Evolutionary conservation across 2,113 vertebrate species (phyloP).

Genomic region (Acrocephalus kingi): DNA sequence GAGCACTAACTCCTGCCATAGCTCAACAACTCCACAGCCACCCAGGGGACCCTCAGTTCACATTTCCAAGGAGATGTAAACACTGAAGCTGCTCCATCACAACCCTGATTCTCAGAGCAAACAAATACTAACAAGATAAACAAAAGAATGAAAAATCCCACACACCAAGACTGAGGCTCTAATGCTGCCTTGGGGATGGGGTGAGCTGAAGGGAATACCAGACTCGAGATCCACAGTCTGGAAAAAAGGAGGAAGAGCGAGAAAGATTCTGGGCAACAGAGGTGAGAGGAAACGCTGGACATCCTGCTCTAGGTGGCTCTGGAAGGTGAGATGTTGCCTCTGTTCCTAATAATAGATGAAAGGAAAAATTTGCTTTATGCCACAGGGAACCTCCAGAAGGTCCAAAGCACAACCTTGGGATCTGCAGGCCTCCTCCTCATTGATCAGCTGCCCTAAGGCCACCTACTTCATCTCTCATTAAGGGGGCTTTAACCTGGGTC

Average conservation of each 20-base stretch:
- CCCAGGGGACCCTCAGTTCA: neutral
- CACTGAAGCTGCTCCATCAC: slow-evolving; percentile 21
- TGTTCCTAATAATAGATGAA: neutral
- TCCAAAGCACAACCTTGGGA: neutral
- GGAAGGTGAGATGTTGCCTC: neutral
- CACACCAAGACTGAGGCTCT: slow-evolving; percentile 2
- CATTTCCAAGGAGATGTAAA: slow-evolving; percentile 55
- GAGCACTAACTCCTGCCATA: neutral
- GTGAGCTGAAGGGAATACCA: neutral
- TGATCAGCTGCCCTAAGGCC: slow-evolving; percentile 47
- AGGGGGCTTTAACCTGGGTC: neutral
- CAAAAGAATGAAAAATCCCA: slow-evolving; percentile 54
- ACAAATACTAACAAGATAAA: slow-evolving; percentile 61
- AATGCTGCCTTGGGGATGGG: neutral
- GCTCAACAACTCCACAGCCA: neutral
- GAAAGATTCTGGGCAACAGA: neutral
- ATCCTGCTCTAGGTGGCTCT: neutral
- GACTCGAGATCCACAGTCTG: neutral
- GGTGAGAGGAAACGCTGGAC: neutral
- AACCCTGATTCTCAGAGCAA: slow-evolving; percentile 29
- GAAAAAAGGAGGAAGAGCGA: neutral
- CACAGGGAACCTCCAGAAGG: neutral
- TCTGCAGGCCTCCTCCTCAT: neutral
- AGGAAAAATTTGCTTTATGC: neutral
- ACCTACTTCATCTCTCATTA: neutral